phyloP scores from a whole-genome alignment of 2,113 vertebrate species.

The Peromyscus maniculatus region DNA sequence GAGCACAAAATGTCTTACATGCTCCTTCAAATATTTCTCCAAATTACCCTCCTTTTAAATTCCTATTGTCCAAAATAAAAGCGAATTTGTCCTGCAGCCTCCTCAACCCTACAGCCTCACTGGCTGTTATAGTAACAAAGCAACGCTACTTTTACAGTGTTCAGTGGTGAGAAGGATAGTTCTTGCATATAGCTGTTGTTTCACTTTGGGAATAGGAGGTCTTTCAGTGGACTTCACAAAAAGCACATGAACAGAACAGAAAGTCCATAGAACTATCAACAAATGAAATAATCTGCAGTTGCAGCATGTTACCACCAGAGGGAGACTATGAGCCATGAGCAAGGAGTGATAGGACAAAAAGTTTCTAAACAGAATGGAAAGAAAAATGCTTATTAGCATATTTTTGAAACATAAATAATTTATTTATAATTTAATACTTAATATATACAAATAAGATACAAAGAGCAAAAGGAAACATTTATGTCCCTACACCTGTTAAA shows the following conservation, averaged over 20 bases:
- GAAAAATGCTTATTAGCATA: neutral
- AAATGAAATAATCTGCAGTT: conserved; percentile 48
- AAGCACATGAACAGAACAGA: neutral
- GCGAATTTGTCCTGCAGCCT: no score
- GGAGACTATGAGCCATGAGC: neutral
- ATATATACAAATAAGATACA: neutral
- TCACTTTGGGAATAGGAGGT: neutral
- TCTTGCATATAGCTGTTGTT: neutral
- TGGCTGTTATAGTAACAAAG: neutral
- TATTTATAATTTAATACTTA: neutral
- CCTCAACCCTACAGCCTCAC: neutral
- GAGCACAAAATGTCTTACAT: neutral
- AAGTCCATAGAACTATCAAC: neutral
- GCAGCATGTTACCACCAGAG: neutral
- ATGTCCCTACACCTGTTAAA: neutral
- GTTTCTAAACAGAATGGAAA: neutral
- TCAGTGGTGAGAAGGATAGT: neutral
- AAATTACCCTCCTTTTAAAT: neutral
- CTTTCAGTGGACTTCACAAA: neutral
- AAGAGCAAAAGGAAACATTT: neutral
- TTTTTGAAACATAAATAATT: neutral
- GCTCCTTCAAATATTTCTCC: neutral
- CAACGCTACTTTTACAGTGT: neutral
- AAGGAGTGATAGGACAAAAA: neutral
- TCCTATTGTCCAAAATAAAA: neutral